Evolutionary conservation across 2,113 vertebrate genomes (phyloP).

Genomic region (Gavia stellata): DNA sequence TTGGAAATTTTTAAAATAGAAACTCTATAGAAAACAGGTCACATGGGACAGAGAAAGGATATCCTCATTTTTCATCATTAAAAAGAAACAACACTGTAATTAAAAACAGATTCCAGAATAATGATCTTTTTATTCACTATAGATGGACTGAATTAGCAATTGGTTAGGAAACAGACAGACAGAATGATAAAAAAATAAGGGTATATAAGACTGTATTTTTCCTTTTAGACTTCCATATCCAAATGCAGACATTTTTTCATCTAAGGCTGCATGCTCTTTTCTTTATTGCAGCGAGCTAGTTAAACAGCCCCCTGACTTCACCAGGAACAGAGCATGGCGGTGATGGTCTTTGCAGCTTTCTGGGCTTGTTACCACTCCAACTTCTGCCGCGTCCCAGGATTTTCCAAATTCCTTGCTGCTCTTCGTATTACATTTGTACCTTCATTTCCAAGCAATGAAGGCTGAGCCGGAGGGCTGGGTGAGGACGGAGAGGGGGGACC

Average conservation of each 20-base stretch:
- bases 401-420: not conserved
- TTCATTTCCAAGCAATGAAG: not conserved
- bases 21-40: not conserved
- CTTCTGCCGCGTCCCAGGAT: not conserved
- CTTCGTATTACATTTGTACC: not conserved
- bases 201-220: not conserved
- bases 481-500: not conserved
- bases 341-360: conserved; percentile 32
- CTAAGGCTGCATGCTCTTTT: not conserved
- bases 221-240: not conserved
- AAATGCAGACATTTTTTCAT: not conserved
- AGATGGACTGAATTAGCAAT: conserved; percentile 3
- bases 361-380: not conserved
- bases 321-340: not conserved
- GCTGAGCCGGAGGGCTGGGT: not conserved
- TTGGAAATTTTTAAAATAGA: not conserved
- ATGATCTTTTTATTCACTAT: conserved; percentile 9
- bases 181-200: not conserved
- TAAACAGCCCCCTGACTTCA: not conserved
- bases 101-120: conserved; percentile 25
- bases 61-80: conserved; percentile 42
- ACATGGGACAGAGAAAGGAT: conserved; percentile 6
- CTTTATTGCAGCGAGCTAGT: not conserved
- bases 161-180: not conserved
- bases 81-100: conserved; percentile 40